Base-by-base conservation (phyloP, 2,797 vertebrate genomes). In the Scarus forsteni region DNA sequence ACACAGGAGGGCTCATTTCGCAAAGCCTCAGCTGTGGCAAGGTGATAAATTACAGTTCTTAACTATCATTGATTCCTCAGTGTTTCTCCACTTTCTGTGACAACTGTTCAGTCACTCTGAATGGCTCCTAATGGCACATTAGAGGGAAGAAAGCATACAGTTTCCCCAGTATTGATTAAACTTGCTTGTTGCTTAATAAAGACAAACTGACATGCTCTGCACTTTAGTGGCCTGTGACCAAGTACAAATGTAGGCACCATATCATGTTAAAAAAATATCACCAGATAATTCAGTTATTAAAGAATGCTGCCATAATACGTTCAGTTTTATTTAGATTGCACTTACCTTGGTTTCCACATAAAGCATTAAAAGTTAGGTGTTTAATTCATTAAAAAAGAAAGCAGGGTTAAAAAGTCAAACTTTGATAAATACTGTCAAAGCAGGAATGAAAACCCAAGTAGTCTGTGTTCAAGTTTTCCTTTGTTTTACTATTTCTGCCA, bases 21-120 rank as follows among this genome's bases (percentile, higher is more conserved):
- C 90, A 92, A 93, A 95, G 93, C 94, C 95, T 95, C 89, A 75
- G 95, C 93, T 93, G 94, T 97, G 96, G 96, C 97, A 98, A 95
- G 87, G 95, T 99, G 98, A 99, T 99, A 96, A 98, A 99, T 99
- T 97, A 97, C 96, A 92, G 93, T 95, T 97, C 95, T 97, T 97
- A 96, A 94, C 95, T 95, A 96, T 94, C 98, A 99, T 97, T 96
- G 97, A 99, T 99, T 96, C 95, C 94, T 95, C 92, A 88, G 92
- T 95, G 96, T 94, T 98, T 95, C 94, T 95, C 94, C 94, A 95
- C 95, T 95, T 96, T 95, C 89, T 89, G 94, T 86, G 89, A 97
- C 96, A 96, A 95, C 94, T 95, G 95, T 95, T 96, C 96, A 96
- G 96, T 96, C 96, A 96, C 94, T 96, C 93, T 88, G 95, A 95